These are phyloP conservation scores for Trachurus trachurus DNA, from an alignment of 2,797 vertebrate genomes.

Conservation along the genomic window DNA sequence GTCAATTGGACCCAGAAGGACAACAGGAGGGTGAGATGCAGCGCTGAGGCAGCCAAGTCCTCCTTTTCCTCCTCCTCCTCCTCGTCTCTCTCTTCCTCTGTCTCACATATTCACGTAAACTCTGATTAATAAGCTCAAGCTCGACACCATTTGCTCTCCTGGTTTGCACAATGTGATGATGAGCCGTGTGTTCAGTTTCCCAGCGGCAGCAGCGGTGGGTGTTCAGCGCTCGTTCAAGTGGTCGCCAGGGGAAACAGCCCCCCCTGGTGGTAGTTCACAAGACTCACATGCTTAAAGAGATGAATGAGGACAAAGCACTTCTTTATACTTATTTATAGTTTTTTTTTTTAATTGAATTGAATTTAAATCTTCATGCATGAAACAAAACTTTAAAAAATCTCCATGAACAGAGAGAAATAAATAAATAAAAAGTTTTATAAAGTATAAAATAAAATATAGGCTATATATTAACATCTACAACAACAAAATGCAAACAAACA, in stretches of 20 bases:
- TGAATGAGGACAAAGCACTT: neutral
- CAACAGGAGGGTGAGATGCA: no score
- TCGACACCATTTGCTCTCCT: constrained; percentile 33
- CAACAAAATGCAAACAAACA: no score
- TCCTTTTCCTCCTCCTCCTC: constrained; percentile 16
- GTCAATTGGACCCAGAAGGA: no score
- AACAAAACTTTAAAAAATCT: no score
- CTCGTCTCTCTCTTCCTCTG: constrained; percentile 4
- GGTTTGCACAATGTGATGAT: neutral
- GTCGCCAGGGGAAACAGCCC: constrained; percentile 42
- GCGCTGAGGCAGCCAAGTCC: neutral
- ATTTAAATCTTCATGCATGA: no score
- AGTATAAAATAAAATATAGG: no score
- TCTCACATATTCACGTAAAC: constrained; percentile 40
- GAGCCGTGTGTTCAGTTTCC: constrained; percentile 23
- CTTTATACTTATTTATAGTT: neutral
- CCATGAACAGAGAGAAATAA: no score
- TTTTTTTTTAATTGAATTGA: no score
- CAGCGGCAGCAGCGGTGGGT: no score
- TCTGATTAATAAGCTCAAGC: constrained; percentile 38
- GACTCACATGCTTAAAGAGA: neutral
- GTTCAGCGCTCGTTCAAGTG: constrained; percentile 2
- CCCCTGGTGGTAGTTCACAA: constrained; percentile 52
- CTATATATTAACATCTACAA: no score
- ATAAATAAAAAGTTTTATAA: no score